phyloP scores from a whole-genome alignment of 2,797 vertebrate species.

The Mycteria americana region DNA sequence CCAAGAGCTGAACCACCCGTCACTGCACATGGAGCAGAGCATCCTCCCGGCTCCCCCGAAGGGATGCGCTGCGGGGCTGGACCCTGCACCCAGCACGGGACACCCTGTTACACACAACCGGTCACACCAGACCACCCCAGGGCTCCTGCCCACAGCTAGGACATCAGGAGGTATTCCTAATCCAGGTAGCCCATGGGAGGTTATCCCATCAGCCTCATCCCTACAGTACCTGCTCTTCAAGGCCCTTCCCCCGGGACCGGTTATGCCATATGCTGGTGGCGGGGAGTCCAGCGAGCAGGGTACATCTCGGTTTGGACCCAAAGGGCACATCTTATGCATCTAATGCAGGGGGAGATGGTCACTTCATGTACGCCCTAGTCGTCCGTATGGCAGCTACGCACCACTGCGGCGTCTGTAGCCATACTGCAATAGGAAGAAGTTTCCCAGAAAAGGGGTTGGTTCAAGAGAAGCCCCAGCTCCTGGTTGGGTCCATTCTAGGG shows the following conservation, averaged over 20 bases:
- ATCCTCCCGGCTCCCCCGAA: neutral
- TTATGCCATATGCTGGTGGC: neutral
- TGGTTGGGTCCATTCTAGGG: neutral
- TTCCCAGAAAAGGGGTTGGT: neutral
- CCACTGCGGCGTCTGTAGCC: neutral
- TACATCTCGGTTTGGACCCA: accelerated
- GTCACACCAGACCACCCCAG: neutral
- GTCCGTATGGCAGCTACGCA: accelerated
- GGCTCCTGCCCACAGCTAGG: neutral
- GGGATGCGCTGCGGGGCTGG: accelerated
- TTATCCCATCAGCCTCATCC: neutral
- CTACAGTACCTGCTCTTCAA: neutral
- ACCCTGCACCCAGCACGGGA: neutral
- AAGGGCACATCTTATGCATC: no score
- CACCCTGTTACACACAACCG: neutral
- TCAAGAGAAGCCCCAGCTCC: neutral
- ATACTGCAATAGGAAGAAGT: neutral
- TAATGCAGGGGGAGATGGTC: neutral
- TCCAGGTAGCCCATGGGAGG: accelerated
- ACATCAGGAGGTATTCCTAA: neutral
- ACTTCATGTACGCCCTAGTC: accelerated
- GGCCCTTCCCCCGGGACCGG: neutral
- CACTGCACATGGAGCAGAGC: neutral
- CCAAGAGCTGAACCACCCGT: accelerated
- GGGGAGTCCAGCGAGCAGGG: neutral